Evolutionary conservation across 1,140 invertebrate species (phyloP), one percentile per base, ranked within the genome.

Genomic region (Drosophila guanche): DNA sequence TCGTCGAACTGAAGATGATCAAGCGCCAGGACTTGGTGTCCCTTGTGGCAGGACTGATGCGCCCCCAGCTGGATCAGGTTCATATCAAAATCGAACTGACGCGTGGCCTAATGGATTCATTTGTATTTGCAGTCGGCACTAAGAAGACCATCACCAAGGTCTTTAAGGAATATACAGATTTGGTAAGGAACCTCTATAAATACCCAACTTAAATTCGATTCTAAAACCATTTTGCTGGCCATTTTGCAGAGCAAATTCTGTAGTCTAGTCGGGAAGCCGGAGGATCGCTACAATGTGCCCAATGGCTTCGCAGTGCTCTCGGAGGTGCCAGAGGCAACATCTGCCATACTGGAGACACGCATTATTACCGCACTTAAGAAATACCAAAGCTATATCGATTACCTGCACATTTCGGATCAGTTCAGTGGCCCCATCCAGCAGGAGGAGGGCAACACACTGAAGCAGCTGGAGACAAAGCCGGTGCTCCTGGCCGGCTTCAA

Each of bases 381-480:
- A 92, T 98, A 96, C 93, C 94, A 96, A 72, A 94, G 95, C 66
- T 93, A 95, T 81, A 95, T 99, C 78, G 98, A 99, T 91, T 99
- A 96, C 92, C 96, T 99, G 91, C 98, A 99, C 92, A 95, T 99
- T 85, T 99, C 98, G 59, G 99, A 99, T 93, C 97, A 99, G 90
- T 99, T 95, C 92, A 96, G 95, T 76, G 97, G 98, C 43, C 94
- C 94, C 5, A 98, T 98, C 92, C 95, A 96, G 89, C 95, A 96
- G 89, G 98, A 99, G 95, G 90, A 91, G 61, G 66, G 72, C 54
- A 75, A 52, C 40, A 76, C 92, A 56, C 89, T 95, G 14, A 94
- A 94, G 62, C 94, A 94, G 74, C 94, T 94, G 5, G 95, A 97
- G 65, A 95, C 95, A 0, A 96, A 97, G 90, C 94, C 95, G 84